These are phyloP conservation scores for Calidris pugnax DNA, from an alignment of 2,113 vertebrate genomes.

Conservation along the genomic window DNA sequence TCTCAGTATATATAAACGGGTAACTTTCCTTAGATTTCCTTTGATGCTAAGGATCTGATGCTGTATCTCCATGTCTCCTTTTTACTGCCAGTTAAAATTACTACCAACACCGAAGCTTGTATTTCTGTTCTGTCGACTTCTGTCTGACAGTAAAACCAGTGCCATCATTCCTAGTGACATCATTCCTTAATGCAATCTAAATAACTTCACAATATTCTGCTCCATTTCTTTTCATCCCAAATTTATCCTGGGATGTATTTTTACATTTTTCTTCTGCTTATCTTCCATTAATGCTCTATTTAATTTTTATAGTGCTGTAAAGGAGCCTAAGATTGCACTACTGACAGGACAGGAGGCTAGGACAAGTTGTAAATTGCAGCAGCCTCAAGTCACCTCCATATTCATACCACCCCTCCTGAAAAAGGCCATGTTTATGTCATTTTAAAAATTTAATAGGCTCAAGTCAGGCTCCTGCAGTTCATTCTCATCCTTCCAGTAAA, in stretches of 20 bases:
- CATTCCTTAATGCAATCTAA: background rate
- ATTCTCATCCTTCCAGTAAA: background rate
- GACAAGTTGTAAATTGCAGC: background rate
- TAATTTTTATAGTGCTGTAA: background rate
- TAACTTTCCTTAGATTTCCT: background rate
- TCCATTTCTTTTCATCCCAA: constrained; percentile 18
- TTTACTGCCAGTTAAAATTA: background rate
- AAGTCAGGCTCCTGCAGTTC: background rate
- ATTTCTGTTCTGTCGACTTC: background rate
- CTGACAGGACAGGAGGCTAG: background rate
- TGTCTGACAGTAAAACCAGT: background rate
- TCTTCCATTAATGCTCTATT: background rate
- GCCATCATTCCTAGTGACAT: background rate
- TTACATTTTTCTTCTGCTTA: background rate
- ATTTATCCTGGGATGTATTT: background rate
- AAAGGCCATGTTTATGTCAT: background rate
- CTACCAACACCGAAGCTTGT: background rate
- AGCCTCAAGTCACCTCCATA: background rate
- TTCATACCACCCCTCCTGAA: background rate
- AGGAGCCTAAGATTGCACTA: background rate
- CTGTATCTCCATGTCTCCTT: background rate
- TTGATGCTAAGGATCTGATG: background rate
- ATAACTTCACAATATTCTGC: background rate
- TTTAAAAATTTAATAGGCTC: background rate
- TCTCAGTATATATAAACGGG: background rate